Evolutionary conservation across 2,113 vertebrate species (phyloP).

Genomic region (Takifugu flavidus): DNA sequence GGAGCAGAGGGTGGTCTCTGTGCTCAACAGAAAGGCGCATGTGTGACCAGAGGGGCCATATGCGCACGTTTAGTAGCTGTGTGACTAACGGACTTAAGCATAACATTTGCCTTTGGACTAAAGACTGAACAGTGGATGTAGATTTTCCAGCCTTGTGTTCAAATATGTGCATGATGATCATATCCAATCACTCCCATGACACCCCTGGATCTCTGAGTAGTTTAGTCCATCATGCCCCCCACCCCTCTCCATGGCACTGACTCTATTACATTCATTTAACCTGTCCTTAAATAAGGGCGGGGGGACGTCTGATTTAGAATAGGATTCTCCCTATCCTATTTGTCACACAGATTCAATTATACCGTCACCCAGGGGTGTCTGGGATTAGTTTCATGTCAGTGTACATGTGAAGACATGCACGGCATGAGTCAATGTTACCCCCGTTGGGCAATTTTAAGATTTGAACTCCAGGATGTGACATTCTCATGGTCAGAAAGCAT

Average conservation of each 20-base stretch:
- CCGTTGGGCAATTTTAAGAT: constrained; percentile 3
- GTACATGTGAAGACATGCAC: constrained; percentile 14
- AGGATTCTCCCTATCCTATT: constrained; percentile 67
- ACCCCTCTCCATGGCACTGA: constrained; percentile 62
- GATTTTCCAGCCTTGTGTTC: constrained; percentile 60
- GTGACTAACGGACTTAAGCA: constrained; percentile 50
- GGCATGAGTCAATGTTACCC: background rate
- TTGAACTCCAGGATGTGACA: background rate
- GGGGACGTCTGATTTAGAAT: constrained; percentile 47
- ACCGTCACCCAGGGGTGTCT: constrained; percentile 26
- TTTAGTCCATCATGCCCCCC: constrained; percentile 75
- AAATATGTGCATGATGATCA: constrained; percentile 70
- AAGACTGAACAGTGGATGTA: constrained; percentile 64
- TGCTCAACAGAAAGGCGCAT: constrained; percentile 45
- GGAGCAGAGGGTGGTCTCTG: constrained; percentile 56
- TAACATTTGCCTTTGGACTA: constrained; percentile 9
- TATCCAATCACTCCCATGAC: constrained; percentile 53
- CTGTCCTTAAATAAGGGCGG: constrained; percentile 45
- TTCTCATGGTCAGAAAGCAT: background rate
- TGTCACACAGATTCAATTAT: constrained; percentile 60
- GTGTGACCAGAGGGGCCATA: constrained; percentile 21
- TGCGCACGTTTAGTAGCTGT: constrained; percentile 13
- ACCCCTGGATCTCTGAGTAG: constrained; percentile 81
- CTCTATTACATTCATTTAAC: constrained; percentile 75
- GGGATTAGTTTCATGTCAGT: constrained; percentile 29